phyloP scores from a whole-genome alignment of 2,113 vertebrate genomes.

The Rhombomys opimus region DNA sequence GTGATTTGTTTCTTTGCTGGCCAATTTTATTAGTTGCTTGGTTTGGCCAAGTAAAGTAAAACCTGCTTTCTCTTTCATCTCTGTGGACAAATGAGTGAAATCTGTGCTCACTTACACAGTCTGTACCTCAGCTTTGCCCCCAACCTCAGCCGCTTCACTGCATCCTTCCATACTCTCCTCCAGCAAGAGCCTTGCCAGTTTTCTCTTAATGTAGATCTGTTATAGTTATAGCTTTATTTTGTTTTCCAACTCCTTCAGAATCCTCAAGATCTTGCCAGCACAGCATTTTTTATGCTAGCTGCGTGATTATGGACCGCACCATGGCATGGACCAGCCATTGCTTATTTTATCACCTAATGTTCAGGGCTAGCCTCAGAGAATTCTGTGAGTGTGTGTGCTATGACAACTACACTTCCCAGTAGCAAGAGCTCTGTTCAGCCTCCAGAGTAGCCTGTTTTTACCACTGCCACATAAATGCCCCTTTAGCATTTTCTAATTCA shows the following conservation, averaged over 20 bases:
- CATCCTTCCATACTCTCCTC: neutral
- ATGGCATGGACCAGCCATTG: neutral
- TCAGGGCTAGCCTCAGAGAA: neutral
- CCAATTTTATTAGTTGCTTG: slow-evolving; percentile 75
- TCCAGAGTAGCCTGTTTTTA: neutral
- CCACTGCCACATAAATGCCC: neutral
- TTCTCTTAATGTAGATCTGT: neutral
- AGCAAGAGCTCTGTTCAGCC: neutral
- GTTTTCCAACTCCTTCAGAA: neutral
- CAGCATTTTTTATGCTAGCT: neutral
- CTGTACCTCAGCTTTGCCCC: neutral
- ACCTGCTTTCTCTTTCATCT: slow-evolving; percentile 73
- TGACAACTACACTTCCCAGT: neutral
- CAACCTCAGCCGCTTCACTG: neutral
- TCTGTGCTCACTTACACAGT: slow-evolving; percentile 36
- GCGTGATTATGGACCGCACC: neutral
- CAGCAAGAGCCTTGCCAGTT: neutral
- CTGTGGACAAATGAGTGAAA: slow-evolving; percentile 57
- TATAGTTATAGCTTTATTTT: neutral
- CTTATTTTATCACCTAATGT: neutral
- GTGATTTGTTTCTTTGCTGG: slow-evolving; percentile 74
- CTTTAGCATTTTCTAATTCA: neutral
- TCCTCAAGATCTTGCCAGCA: neutral
- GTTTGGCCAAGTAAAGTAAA: slow-evolving; percentile 70
- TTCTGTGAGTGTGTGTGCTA: neutral